Conservation (phyloP, 2,888 invertebrate species). For the Portevinia maculata region DNA sequence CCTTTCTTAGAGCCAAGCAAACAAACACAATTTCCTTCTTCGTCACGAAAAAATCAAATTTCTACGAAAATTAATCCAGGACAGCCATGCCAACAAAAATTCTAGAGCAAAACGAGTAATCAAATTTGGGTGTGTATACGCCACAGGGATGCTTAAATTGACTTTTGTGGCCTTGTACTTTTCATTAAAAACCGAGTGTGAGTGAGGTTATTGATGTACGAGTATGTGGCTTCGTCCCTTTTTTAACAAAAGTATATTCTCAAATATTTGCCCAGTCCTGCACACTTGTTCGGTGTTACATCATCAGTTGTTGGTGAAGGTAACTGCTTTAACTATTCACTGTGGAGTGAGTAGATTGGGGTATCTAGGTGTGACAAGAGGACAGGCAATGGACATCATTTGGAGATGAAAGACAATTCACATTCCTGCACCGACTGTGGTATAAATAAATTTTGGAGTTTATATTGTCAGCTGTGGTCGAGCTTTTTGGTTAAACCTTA, state of each 20-base stretch:
- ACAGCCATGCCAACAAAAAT: conserved; percentile 30
- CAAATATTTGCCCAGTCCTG: conserved; percentile 15
- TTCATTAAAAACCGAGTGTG: conserved; percentile 34
- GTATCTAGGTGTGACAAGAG: neutral
- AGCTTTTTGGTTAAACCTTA: conserved; percentile 40
- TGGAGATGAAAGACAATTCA: conserved; percentile 23
- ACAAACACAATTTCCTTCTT: neutral
- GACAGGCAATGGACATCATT: conserved; percentile 8
- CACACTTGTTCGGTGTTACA: conserved; percentile 17
- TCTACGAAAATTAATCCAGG: conserved; percentile 36
- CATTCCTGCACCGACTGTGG: conserved; percentile 36
- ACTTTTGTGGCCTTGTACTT: conserved; percentile 55
- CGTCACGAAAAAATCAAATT: conserved; percentile 16
- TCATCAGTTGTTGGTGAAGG: conserved; percentile 18
- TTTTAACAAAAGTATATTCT: conserved; percentile 4
- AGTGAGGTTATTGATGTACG: neutral
- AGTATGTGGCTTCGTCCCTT: conserved; percentile 20
- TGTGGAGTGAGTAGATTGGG: neutral
- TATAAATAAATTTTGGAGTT: conserved; percentile 62
- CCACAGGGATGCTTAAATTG: conserved; percentile 36
- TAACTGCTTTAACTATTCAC: conserved; percentile 10
- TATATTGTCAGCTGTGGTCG: conserved; percentile 58
- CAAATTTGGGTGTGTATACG: conserved; percentile 37
- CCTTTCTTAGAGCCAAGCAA: conserved; percentile 2
- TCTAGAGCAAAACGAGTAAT: conserved; percentile 27